phyloP scores from a whole-genome alignment of 2,888 invertebrate genomes.

The Chironomus riparius region DNA sequence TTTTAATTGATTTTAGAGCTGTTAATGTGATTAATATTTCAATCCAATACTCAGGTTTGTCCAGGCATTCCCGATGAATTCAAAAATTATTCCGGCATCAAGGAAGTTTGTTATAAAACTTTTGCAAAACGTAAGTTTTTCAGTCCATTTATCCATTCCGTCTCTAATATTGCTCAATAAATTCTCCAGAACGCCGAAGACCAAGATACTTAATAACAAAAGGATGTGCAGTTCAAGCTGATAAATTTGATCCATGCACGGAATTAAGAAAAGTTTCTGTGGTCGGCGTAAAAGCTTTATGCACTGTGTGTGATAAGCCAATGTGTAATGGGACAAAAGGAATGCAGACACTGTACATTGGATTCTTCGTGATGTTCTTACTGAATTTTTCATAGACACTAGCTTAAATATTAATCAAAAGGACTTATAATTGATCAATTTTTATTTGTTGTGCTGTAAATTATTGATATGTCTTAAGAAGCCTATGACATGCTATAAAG shows the following conservation, averaged over 20 bases:
- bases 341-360: no score
- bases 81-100: not conserved
- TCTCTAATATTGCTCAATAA: no score
- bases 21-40: no score
- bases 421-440: no score
- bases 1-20: no score
- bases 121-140: not conserved
- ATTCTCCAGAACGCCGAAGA: not conserved
- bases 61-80: not conserved
- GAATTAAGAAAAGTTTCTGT: not conserved
- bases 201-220: not conserved
- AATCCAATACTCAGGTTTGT: not conserved
- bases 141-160: no score
- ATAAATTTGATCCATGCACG: not conserved
- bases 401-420: no score
- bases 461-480: no score
- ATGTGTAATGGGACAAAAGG: not conserved
- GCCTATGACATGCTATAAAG: no score
- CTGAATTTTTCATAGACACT: no score
- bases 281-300: not conserved
- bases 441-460: no score
- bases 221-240: not conserved
- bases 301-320: not conserved
- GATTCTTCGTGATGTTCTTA: no score
- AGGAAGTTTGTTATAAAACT: not conserved